These are phyloP conservation scores for Electrona antarctica DNA, from an alignment of 2,113 vertebrate genomes.

Conservation along the genomic window DNA sequence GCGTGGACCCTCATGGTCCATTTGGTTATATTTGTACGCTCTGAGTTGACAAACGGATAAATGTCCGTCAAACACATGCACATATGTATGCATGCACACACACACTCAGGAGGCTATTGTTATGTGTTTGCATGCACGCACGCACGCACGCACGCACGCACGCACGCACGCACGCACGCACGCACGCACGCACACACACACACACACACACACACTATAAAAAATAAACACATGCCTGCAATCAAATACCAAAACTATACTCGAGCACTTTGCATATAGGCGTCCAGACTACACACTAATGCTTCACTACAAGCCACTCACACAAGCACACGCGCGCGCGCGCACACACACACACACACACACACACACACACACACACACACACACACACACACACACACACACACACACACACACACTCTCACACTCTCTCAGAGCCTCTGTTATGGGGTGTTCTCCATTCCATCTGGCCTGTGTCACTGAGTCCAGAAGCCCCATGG, in stretches of 20 bases:
- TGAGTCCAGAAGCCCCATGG: slow-evolving; percentile 9
- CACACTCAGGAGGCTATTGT: not conserved
- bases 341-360: slow-evolving; percentile 4
- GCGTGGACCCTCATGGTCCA: too few species aligned
- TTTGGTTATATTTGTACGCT: too few species aligned
- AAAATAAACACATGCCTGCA: too few species aligned
- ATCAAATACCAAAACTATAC: too few species aligned
- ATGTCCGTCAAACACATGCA: too few species aligned
- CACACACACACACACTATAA: not conserved
- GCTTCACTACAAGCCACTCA: not conserved
- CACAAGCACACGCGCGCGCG: too few species aligned
- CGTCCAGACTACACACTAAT: too few species aligned
- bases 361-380: not conserved
- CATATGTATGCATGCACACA: too few species aligned
- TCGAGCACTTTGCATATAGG: too few species aligned
- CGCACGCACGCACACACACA: not conserved
- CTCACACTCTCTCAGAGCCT: slow-evolving; percentile 1
- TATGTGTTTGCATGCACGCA: not conserved
- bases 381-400: not conserved
- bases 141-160: not conserved
- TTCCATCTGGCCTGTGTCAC: slow-evolving; percentile 7
- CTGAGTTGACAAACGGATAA: too few species aligned
- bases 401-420: not conserved
- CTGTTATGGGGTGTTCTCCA: not conserved
- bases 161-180: not conserved